Evolutionary conservation across 2,888 invertebrate genomes (phyloP).

Genomic region (Drosophila sordidula): DNA sequence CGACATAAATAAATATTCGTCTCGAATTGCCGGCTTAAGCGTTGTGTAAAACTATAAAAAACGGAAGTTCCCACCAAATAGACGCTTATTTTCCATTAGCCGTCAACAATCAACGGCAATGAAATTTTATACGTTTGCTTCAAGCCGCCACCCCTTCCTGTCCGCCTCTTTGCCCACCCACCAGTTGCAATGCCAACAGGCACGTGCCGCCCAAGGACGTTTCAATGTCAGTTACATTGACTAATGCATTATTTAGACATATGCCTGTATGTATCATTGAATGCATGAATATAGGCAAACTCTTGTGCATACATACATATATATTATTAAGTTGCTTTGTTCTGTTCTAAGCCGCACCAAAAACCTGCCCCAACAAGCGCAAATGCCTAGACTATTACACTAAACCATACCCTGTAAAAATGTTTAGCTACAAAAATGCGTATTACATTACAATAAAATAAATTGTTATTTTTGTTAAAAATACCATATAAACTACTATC

Average conservation of each 20-base stretch:
- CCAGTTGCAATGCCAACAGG: conserved; percentile 39
- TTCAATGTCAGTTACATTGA: conserved; percentile 66
- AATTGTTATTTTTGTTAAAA: too few relatives aligned
- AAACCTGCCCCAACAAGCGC: conserved; percentile 55
- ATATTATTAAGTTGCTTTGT: conserved; percentile 28
- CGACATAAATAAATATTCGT: conserved; percentile 9
- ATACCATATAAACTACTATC: too few relatives aligned
- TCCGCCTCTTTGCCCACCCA: conserved; percentile 23
- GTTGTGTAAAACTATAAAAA: conserved; percentile 35
- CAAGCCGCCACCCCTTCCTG: conserved; percentile 21
- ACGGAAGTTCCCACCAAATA: conserved; percentile 60
- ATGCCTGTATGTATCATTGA: conserved; percentile 2
- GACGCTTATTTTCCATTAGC: conserved; percentile 29
- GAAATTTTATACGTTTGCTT: conserved; percentile 51
- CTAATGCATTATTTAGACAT: conserved; percentile 12
- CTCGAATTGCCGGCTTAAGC: conserved; percentile 37
- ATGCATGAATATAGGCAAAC: conserved; percentile 12
- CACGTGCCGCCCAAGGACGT: conserved; percentile 75
- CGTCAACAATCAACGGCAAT: conserved; percentile 46
- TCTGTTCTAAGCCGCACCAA: conserved; percentile 40
- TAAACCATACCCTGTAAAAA: conserved; percentile 19
- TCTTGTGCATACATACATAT: not conserved
- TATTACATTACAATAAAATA: too few relatives aligned
- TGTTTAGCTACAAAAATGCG: too few relatives aligned
- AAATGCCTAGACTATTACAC: not conserved